Evolutionary conservation across 2,113 vertebrate genomes (phyloP).

Genomic region (Pelobates fuscus): DNA sequence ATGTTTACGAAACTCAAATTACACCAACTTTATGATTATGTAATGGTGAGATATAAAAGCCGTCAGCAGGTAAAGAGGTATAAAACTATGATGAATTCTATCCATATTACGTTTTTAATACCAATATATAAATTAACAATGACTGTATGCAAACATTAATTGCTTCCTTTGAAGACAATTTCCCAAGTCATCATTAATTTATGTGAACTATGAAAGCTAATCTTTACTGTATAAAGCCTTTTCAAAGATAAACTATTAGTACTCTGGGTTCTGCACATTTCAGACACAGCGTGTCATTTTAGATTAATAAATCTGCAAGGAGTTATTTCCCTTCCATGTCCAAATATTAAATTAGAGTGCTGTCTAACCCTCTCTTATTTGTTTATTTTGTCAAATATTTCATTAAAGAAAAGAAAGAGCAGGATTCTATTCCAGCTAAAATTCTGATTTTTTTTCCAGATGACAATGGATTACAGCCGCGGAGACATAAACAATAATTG

Average conservation of each 20-base stretch:
- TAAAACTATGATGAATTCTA: slow-evolving; percentile 19
- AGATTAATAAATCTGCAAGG: slow-evolving; percentile 15
- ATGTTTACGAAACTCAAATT: slow-evolving; percentile 21
- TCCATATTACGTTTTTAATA: slow-evolving; percentile 25
- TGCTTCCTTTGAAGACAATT: slow-evolving; percentile 47
- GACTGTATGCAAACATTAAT: slow-evolving; percentile 44
- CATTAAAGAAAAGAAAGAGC: background rate
- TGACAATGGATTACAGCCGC: too few relatives aligned
- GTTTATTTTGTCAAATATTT: background rate
- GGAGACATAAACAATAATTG: too few relatives aligned
- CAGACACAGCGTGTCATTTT: slow-evolving; percentile 31
- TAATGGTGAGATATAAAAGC: slow-evolving; percentile 8
- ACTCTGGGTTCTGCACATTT: slow-evolving; percentile 24
- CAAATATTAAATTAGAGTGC: background rate
- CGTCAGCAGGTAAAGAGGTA: background rate
- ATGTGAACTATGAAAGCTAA: slow-evolving; percentile 40
- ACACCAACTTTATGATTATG: slow-evolving; percentile 13
- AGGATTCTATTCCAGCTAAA: too few relatives aligned
- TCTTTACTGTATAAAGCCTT: slow-evolving; percentile 20
- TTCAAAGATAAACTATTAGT: slow-evolving; percentile 31
- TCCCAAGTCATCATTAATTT: slow-evolving; percentile 47
- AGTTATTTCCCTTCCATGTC: slow-evolving; percentile 27
- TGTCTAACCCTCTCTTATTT: background rate
- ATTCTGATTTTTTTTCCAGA: too few relatives aligned
- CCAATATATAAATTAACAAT: slow-evolving; percentile 44